Evolutionary conservation across 2,797 vertebrate species (phyloP).

Genomic region (Lycodopsis pacificus): DNA sequence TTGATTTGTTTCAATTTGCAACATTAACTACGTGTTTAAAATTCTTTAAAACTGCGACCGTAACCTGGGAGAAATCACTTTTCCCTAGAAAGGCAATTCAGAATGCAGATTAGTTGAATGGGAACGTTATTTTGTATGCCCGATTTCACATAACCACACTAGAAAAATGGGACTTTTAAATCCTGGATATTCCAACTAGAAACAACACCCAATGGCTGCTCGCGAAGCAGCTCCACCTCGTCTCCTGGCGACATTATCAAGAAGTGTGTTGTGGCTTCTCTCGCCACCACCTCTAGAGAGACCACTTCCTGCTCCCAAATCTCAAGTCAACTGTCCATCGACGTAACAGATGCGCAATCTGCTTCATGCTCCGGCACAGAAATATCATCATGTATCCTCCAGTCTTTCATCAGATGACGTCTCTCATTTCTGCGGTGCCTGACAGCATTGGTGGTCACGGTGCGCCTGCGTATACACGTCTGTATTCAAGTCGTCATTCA

Average conservation of each 20-base stretch:
- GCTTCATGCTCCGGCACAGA: conserved; percentile 57
- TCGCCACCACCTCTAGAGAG: conserved; percentile 27
- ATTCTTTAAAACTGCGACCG: neutral
- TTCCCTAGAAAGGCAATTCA: neutral
- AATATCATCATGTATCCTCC: conserved; percentile 64
- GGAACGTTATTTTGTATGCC: neutral
- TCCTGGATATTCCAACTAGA: neutral
- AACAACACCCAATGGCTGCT: neutral
- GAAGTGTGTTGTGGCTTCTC: conserved; percentile 31
- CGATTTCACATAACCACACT: neutral
- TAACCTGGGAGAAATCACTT: neutral
- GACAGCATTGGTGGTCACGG: conserved; percentile 34
- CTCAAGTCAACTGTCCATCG: conserved; percentile 50
- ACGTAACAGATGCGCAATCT: conserved; percentile 67
- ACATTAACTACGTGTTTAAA: neutral
- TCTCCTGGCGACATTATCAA: neutral
- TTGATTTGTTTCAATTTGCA: neutral
- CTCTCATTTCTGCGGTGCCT: conserved; percentile 42
- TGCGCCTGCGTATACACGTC: conserved; percentile 8
- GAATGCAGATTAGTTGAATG: neutral
- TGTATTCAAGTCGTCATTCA: neutral
- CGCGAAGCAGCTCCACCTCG: conserved; percentile 15
- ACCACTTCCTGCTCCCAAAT: conserved; percentile 40
- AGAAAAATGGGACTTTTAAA: neutral
- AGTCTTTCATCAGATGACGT: conserved; percentile 66